Evolutionary conservation across 2,113 vertebrate species (phyloP).

Genomic region (Paracanthobrama guichenoti): DNA sequence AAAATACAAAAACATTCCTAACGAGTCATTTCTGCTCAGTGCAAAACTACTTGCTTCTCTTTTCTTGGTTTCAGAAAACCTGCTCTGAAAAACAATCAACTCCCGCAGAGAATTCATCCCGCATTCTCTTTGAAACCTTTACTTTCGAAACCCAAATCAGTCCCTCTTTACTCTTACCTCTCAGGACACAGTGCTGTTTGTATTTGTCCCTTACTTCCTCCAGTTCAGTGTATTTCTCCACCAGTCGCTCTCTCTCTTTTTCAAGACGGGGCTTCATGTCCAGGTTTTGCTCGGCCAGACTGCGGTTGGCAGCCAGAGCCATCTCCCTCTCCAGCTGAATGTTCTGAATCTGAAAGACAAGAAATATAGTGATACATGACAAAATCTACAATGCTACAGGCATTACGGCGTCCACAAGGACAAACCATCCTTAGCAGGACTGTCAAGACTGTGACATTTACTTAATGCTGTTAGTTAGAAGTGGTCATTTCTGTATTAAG

Average conservation of each 20-base stretch:
- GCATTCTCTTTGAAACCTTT: background rate
- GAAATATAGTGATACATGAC: background rate
- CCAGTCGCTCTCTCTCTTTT: slow-evolving; percentile 77
- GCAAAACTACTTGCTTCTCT: background rate
- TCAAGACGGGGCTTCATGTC: slow-evolving; percentile 84
- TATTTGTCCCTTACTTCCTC: slow-evolving; percentile 72
- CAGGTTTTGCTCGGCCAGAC: slow-evolving; percentile 90
- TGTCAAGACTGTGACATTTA: background rate
- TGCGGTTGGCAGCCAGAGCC: slow-evolving; percentile 91
- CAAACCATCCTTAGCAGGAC: background rate
- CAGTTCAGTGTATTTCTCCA: slow-evolving; percentile 83
- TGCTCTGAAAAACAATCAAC: background rate
- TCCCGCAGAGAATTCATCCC: too few species aligned
- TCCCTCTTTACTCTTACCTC: slow-evolving; percentile 60
- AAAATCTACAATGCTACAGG: background rate
- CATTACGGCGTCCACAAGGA: background rate
- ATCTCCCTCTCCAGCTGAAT: slow-evolving; percentile 93
- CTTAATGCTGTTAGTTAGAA: background rate
- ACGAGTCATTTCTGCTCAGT: background rate
- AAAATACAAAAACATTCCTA: background rate
- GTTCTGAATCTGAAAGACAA: slow-evolving; percentile 82
- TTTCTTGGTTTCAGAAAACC: background rate
- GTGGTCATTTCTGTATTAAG: background rate
- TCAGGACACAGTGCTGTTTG: slow-evolving; percentile 67
- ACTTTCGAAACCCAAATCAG: background rate